Evolutionary conservation across 1,140 invertebrate genomes (phyloP), one percentile per base, ranked within the genome.

Genomic region (Trichomalopsis sarcophagae): DNA sequence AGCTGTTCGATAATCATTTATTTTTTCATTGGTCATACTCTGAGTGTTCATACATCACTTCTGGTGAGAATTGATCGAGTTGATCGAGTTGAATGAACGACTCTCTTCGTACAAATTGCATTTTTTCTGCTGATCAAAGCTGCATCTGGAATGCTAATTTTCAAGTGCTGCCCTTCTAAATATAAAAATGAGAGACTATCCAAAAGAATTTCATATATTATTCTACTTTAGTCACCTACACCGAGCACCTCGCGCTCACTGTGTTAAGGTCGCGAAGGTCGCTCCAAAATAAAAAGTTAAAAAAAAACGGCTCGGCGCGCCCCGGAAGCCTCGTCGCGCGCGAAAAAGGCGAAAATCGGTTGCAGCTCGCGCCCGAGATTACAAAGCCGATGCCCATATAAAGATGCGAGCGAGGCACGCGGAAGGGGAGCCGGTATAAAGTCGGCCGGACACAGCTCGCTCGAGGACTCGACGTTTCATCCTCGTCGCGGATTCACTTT

Each of bases 391-490:
- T 87, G 87, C 81, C 89, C 88, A 87, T 89, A 89, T 88, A 89
- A 85, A 88, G 68, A 84, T 68, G 84, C 82, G 78, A 82, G 83
- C 40, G 87, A 89, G 89, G 87, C 87, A 84, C 66, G 50, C 17
- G 88, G 89, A 87, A 89, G 90, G 88, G 88, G 89, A 89, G 87
- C 86, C 89, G 69, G 21, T 80, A 80, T 80, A 80, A 80, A 80
- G 30, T 69, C 33, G 33, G 7, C n/a, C 30, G 78, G 23, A 14
- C 44, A 75, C 30, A 3, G 76, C 77, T 23, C 79, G 40, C 23
- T 27, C 68, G 77, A 33, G 44, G 40, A 71, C 40, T 81, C 10
- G 17, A 23, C n/a, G n/a, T 81, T 33, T 27, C 10, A 71, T 71
- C 68, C 68, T 50, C 40, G 79, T 73, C 40, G 79, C 44, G 40